phyloP scores from a whole-genome alignment of 2,113 vertebrate genomes.

The Silurus glanis region DNA sequence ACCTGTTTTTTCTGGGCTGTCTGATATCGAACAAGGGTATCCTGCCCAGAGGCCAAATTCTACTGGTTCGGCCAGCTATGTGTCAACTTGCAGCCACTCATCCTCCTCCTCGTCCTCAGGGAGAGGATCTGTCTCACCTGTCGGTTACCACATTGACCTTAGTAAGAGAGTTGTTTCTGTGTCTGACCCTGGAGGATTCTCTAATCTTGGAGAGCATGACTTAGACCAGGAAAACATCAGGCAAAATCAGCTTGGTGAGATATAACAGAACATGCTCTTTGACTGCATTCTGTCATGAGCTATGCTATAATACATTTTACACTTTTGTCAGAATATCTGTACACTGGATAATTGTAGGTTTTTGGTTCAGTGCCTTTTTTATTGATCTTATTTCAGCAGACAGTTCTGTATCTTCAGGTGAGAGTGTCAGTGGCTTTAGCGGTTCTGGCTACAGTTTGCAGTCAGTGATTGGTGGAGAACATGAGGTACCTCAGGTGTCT shows the following conservation, averaged over 20 bases:
- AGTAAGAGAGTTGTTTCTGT: slow-evolving; percentile 44
- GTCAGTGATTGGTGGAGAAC: slow-evolving; percentile 64
- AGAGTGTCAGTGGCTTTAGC: slow-evolving; percentile 74
- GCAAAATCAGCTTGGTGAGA: slow-evolving; percentile 71
- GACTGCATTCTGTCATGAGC: background rate
- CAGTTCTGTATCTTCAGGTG: slow-evolving; percentile 75
- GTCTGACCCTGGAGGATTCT: slow-evolving; percentile 53
- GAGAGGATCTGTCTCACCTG: slow-evolving; percentile 65
- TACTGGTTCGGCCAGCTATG: slow-evolving; percentile 67
- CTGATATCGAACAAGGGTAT: slow-evolving; percentile 42
- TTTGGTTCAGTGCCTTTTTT: slow-evolving; percentile 1
- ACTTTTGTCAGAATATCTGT: background rate
- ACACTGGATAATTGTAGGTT: background rate
- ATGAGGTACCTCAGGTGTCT: slow-evolving; percentile 62
- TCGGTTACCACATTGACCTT: slow-evolving; percentile 59
- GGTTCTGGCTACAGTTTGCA: slow-evolving; percentile 69
- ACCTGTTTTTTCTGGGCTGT: slow-evolving; percentile 38
- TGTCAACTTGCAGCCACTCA: slow-evolving; percentile 72
- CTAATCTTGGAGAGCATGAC: slow-evolving; percentile 63
- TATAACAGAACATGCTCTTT: background rate
- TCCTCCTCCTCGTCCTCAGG: slow-evolving; percentile 71
- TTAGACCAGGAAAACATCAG: slow-evolving; percentile 68
- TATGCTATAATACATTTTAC: background rate
- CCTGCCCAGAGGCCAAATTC: slow-evolving; percentile 64
- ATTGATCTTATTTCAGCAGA: slow-evolving; percentile 64